Evolutionary conservation across 2,888 invertebrate genomes (phyloP).

Genomic region (Brachynemurus nebulosus): DNA sequence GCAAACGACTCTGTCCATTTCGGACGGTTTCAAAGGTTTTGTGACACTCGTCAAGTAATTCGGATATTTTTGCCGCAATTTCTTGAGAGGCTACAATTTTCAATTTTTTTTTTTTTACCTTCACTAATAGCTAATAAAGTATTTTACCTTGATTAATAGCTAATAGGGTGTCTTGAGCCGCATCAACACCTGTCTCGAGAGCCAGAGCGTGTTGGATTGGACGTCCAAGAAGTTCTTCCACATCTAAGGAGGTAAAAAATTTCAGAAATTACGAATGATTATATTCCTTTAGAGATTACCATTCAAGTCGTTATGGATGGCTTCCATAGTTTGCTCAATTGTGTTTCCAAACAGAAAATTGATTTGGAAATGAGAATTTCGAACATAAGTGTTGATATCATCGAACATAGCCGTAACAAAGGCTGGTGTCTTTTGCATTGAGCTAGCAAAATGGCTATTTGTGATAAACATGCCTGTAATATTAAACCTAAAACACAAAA

Average conservation of each 20-base stretch:
- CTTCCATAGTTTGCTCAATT: conserved; percentile 45
- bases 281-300: conserved; percentile 30
- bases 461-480: conserved; percentile 45
- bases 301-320: conserved; percentile 46
- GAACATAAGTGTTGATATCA: conserved; percentile 45
- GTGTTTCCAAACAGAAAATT: conserved; percentile 41
- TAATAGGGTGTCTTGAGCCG: conserved; percentile 54
- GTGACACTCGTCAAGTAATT: conserved; percentile 40
- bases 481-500: conserved; percentile 33
- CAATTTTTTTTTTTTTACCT: conserved; percentile 41
- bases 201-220: conserved; percentile 64
- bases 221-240: conserved; percentile 56
- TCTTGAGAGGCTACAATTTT: conserved; percentile 43
- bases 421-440: conserved; percentile 39
- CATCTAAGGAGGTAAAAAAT: conserved; percentile 40
- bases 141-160: conserved; percentile 57
- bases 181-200: conserved; percentile 59
- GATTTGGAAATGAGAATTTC: conserved; percentile 48
- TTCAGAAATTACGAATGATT: background rate
- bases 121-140: conserved; percentile 54
- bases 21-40: conserved; percentile 39
- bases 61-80: conserved; percentile 40
- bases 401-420: conserved; percentile 41
- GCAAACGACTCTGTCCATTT: conserved; percentile 41
- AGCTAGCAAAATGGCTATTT: conserved; percentile 44